Conservation (phyloP, 2,113 vertebrate genomes). For the Tyrannus savana region DNA sequence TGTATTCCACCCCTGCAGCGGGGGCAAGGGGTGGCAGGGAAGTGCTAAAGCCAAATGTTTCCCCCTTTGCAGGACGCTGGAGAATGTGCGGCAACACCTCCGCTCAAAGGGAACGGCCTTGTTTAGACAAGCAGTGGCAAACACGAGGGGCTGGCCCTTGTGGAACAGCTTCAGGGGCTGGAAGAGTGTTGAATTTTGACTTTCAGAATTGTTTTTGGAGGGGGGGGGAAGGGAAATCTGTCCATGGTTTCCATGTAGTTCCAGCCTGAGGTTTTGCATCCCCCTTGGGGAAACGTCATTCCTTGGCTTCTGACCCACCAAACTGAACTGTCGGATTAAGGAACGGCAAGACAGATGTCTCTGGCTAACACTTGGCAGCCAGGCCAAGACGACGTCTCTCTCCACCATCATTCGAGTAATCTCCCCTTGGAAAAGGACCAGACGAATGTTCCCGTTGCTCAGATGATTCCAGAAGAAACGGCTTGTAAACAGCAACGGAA, state of each 20-base stretch:
- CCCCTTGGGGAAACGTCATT: neutral
- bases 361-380: neutral
- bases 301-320: neutral
- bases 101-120: conserved; percentile 19
- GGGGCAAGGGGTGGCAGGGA: neutral
- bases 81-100: conserved; percentile 69
- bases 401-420: neutral
- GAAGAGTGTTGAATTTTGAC: conserved; percentile 31
- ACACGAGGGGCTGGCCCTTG: conserved; percentile 3
- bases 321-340: neutral
- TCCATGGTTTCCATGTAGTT: neutral
- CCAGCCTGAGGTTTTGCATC: neutral
- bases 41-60: conserved; percentile 70
- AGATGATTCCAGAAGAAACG: neutral
- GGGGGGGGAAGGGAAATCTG: neutral
- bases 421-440: conserved; percentile 17
- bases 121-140: conserved; percentile 51
- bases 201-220: neutral
- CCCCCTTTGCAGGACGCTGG: conserved; percentile 36
- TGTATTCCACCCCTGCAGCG: conserved; percentile 21
- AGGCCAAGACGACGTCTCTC: neutral
- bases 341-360: neutral
- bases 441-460: neutral
- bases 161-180: conserved; percentile 24
- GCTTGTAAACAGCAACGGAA: neutral